A percentile compares a stretch with the other conserved stretches of the same genome.
These are phyloP conservation scores for Epizoanthus ramosus DNA, from an alignment of 92 coral and sea anemone species.

Conservation along the genomic window DNA sequence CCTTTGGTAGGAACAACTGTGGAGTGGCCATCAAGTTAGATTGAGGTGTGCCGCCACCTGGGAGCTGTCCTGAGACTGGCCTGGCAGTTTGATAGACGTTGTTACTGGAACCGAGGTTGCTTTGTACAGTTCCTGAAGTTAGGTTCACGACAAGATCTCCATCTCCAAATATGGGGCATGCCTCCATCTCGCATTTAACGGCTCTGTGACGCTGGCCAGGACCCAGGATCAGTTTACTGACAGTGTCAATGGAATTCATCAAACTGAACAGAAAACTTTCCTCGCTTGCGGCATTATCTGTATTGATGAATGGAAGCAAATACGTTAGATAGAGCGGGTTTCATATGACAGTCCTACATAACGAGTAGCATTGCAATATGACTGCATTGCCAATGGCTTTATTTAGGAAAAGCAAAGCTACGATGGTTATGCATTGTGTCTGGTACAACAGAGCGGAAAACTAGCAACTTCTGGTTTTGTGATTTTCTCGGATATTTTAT, in stretches of 20 bases:
- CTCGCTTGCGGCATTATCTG: slow-evolving; percentile 14
- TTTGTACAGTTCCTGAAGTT: slow-evolving; percentile 9
- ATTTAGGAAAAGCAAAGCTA: too few relatives aligned
- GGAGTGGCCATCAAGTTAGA: too few relatives aligned
- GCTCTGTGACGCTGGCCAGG: slow-evolving; percentile 27
- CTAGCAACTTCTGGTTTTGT: too few relatives aligned
- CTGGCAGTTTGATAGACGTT: not conserved
- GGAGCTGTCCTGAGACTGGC: not conserved
- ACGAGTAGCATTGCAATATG: too few relatives aligned
- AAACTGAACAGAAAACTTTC: slow-evolving; percentile 16
- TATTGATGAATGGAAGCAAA: not conserved
- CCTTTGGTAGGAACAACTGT: not conserved
- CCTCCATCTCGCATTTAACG: not conserved
- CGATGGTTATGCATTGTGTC: too few relatives aligned
- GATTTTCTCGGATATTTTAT: too few relatives aligned
- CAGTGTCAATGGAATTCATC: not conserved
- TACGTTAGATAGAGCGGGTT: too few relatives aligned
- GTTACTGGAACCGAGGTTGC: not conserved
- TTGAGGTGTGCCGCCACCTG: too few relatives aligned
- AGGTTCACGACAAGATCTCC: slow-evolving; percentile 22
- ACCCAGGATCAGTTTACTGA: slow-evolving; percentile 3
- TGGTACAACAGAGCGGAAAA: too few relatives aligned
- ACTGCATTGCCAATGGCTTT: too few relatives aligned
- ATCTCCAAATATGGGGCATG: slow-evolving; percentile 22
- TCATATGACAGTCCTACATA: too few relatives aligned